Conservation (phyloP, 1,140 invertebrate species). For the Drosophila bipectinata region DNA sequence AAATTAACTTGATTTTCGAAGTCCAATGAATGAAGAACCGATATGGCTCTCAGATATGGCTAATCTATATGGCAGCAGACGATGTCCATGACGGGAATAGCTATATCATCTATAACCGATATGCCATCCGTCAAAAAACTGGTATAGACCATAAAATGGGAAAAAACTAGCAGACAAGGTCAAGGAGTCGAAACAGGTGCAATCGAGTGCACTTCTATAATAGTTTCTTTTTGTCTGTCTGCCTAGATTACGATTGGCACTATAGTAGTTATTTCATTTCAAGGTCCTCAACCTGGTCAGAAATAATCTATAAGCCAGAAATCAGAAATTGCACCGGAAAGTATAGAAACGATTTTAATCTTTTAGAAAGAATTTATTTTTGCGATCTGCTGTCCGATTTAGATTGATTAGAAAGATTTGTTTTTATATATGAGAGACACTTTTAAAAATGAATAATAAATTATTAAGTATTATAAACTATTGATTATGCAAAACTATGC, state of each 20-base stretch:
- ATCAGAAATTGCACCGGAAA: background rate
- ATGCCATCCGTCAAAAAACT: background rate
- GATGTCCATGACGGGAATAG: slow-evolving; percentile 22
- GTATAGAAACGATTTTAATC: background rate
- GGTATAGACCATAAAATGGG: background rate
- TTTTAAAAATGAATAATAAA: background rate
- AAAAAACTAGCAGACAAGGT: slow-evolving; percentile 22
- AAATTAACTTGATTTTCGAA: slow-evolving; percentile 28
- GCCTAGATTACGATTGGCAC: background rate
- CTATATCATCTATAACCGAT: background rate
- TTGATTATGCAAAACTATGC: too few species aligned
- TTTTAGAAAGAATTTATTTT: background rate
- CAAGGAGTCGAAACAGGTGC: slow-evolving; percentile 10
- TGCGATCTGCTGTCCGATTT: slow-evolving; percentile 2
- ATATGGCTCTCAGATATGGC: slow-evolving; percentile 7
- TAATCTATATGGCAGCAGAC: slow-evolving; percentile 44
- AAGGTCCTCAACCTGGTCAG: background rate
- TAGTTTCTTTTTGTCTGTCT: slow-evolving; percentile 7
- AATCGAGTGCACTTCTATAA: slow-evolving; percentile 2
- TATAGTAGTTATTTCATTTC: background rate
- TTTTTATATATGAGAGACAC: background rate
- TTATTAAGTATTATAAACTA: too few species aligned
- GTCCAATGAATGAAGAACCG: slow-evolving; percentile 27
- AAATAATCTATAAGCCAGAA: background rate
- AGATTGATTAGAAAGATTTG: background rate